Percentiles rank a stretch among this genome's conserved stretches.
Conservation (phyloP, 2,888 invertebrate species). For the Apamea monoglypha region DNA sequence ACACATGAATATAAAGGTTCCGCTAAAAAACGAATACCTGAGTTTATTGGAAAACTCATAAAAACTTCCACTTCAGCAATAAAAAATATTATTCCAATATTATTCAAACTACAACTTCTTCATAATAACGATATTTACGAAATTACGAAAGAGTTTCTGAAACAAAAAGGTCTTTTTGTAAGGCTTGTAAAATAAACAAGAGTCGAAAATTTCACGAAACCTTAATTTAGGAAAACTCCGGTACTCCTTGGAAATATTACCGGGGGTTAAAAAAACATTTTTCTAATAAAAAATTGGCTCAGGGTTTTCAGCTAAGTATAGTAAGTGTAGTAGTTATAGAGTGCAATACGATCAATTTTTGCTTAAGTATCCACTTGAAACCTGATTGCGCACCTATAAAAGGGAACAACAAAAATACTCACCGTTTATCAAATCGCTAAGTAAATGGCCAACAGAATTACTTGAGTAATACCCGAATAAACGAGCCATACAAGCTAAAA, state of each 20-base stretch:
- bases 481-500: slow-evolving; percentile 65
- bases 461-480: slow-evolving; percentile 59
- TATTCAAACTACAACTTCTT: slow-evolving; percentile 48
- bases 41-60: slow-evolving; percentile 59
- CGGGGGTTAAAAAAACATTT: background rate
- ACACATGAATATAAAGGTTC: slow-evolving; percentile 65
- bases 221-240: slow-evolving; percentile 31
- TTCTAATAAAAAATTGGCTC: slow-evolving; percentile 1
- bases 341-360: slow-evolving; percentile 4
- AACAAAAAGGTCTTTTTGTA: slow-evolving; percentile 31
- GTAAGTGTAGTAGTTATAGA: too few relatives aligned
- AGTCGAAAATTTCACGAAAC: slow-evolving; percentile 29
- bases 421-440: slow-evolving; percentile 59
- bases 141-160: slow-evolving; percentile 41
- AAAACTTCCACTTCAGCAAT: slow-evolving; percentile 57
- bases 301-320: background rate
- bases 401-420: slow-evolving; percentile 55
- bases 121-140: slow-evolving; percentile 43
- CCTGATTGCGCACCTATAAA: slow-evolving; percentile 22
- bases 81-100: slow-evolving; percentile 44
- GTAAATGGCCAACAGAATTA: slow-evolving; percentile 61
- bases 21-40: slow-evolving; percentile 54
- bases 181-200: slow-evolving; percentile 42
- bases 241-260: background rate
- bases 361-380: slow-evolving; percentile 13